Base-by-base conservation (phyloP, 2,888 invertebrate genomes). In the Drosophila kanekoi region DNA sequence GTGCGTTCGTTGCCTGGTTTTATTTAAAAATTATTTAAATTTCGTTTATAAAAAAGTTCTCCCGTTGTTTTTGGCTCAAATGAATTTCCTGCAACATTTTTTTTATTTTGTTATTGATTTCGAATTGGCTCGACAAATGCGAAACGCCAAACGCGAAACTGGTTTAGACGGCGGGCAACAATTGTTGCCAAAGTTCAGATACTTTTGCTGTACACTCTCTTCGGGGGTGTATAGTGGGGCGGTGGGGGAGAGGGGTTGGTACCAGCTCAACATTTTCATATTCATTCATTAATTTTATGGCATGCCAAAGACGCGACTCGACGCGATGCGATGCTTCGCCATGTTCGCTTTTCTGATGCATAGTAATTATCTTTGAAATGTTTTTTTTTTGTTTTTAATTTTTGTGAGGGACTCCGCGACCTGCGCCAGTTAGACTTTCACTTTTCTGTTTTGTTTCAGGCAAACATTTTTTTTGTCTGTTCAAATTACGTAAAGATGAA, bases 401-500 rank as follows among this genome's bases (percentile, higher is more conserved):
- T 69, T 72, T 38, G 33, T 41, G 52, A 49, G 67, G 60, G 45
- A 61, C 54, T 64, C 32, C 35, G 23, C 51, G 62, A 41, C 44
- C 54, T 66, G 68, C 49, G 61, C 41, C 68, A 65, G 72, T 75
- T 69, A 64, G 73, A 85, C 85, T 85, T 85, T 85, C 85, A 85
- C 85, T 85, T 85, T 80, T 65, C 64, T 73, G 83, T 75, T 83
- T 83, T 84, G 87, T 85, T 89, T 87, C 76, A 80, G 48, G 72
- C 79, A 79, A 64, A 73, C 71, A 72, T 72, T 70, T 60, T n/a
- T 60, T 75, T 74, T 57, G 40, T 63, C 28, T 53, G 61, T 61
- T 65, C 61, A 82, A 88, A 83, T 83, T 83, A 88, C 83, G 87
- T 88, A 86, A 83, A 83, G 89, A 77, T 88, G 89, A 83, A 83